phyloP scores from a whole-genome alignment of 1,140 invertebrate species.

The Aphaenogaster rudis region DNA sequence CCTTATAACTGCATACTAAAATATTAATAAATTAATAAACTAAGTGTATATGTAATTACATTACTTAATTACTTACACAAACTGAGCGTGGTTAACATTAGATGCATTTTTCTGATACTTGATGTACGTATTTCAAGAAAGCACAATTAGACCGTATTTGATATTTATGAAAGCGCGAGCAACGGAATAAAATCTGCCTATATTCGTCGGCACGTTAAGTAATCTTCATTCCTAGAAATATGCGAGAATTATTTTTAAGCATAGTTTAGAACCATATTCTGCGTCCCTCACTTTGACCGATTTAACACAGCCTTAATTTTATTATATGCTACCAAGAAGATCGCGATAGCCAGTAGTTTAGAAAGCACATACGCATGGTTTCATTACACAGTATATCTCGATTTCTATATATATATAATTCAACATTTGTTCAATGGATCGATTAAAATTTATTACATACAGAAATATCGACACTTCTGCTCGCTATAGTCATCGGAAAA shows the following conservation, averaged over 20 bases:
- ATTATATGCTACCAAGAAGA: conserved; percentile 61
- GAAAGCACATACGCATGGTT: conserved; percentile 54
- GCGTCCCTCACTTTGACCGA: conserved; percentile 53
- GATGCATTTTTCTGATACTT: conserved; percentile 25
- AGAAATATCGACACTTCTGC: conserved; percentile 38
- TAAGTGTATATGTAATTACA: not conserved
- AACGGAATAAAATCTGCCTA: conserved; percentile 17
- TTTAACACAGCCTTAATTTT: conserved; percentile 67
- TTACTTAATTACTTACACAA: not conserved
- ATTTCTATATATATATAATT: conserved; percentile 25
- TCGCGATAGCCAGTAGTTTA: conserved; percentile 26
- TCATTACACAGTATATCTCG: conserved; percentile 69
- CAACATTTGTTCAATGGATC: conserved; percentile 47
- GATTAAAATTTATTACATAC: conserved; percentile 31
- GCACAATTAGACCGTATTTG: conserved; percentile 42
- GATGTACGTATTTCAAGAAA: conserved; percentile 20
- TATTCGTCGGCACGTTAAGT: conserved; percentile 9
- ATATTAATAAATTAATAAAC: conserved; percentile 33
- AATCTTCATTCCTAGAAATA: conserved; percentile 28
- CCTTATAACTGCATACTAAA: conserved; percentile 5
- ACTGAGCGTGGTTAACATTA: conserved; percentile 30
- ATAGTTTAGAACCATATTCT: conserved; percentile 56
- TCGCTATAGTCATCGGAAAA: conserved; percentile 27
- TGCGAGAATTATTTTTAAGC: conserved; percentile 6
- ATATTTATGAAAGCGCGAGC: conserved; percentile 4